A percentile compares a stretch with the other conserved stretches of the same genome.
Evolutionary conservation across 2,797 vertebrate genomes (phyloP).

Genomic region (Periophthalmus magnuspinnatus): DNA sequence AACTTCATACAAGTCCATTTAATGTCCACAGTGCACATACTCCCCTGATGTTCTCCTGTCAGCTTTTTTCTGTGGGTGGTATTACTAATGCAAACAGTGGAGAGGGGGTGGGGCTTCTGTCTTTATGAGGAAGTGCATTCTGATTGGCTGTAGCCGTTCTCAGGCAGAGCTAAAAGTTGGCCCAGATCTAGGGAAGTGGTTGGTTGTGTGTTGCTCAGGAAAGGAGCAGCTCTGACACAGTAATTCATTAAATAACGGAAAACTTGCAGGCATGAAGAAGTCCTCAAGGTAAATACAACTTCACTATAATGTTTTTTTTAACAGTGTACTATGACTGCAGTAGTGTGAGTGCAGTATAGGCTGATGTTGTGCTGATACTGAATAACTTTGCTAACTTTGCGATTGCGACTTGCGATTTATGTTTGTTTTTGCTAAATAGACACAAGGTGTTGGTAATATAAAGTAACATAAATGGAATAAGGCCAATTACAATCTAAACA

Average conservation of each 20-base stretch:
- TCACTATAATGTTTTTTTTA: not conserved
- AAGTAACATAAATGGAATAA: not conserved
- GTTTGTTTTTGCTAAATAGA: slow-evolving; percentile 4
- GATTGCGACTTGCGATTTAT: not conserved
- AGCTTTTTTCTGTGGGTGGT: slow-evolving; percentile 39
- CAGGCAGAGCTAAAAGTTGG: slow-evolving; percentile 66
- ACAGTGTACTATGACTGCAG: not conserved
- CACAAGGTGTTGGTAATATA: not conserved
- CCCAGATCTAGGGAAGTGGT: slow-evolving; percentile 68
- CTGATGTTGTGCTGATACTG: not conserved
- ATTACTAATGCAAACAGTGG: slow-evolving; percentile 46
- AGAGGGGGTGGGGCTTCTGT: slow-evolving; percentile 38
- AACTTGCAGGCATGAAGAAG: slow-evolving; percentile 71
- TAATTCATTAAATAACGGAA: slow-evolving; percentile 44
- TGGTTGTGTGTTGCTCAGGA: slow-evolving; percentile 41
- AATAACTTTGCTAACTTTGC: not conserved
- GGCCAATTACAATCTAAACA: not conserved
- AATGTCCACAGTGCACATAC: not conserved
- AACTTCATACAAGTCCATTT: not conserved
- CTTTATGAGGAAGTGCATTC: slow-evolving; percentile 46
- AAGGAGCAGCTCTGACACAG: slow-evolving; percentile 34
- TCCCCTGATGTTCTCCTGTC: not conserved
- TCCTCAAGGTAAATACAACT: slow-evolving; percentile 72
- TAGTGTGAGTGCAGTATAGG: not conserved
- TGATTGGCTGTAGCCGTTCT: slow-evolving; percentile 65